Evolutionary conservation across 2,113 vertebrate genomes (phyloP).

Genomic region (Pedetes capensis): DNA sequence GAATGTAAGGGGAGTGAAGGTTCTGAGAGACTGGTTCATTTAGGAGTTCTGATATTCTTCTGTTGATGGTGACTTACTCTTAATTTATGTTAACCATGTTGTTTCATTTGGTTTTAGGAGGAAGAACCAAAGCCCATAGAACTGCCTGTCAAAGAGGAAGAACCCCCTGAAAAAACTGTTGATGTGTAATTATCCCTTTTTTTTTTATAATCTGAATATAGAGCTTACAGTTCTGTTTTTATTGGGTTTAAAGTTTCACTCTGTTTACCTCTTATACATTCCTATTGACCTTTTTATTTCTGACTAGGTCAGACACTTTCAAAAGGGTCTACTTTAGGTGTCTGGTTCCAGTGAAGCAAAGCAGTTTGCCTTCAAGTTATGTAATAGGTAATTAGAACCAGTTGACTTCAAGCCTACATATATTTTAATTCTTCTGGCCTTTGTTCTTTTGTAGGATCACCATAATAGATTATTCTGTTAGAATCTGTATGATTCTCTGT

Average conservation of each 20-base stretch:
- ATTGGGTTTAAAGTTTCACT: slow-evolving; percentile 19
- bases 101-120: slow-evolving; percentile 80
- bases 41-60: slow-evolving; percentile 33
- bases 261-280: not conserved
- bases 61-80: not conserved
- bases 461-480: slow-evolving; percentile 34
- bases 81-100: slow-evolving; percentile 58
- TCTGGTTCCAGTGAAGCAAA: slow-evolving; percentile 34
- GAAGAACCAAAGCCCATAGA: slow-evolving; percentile 83
- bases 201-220: slow-evolving; percentile 54
- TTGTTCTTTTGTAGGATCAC: not conserved
- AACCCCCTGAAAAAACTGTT: slow-evolving; percentile 77
- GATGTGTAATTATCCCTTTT: slow-evolving; percentile 80
- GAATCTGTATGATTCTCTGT: slow-evolving; percentile 4
- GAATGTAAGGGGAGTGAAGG: not conserved
- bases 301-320: slow-evolving; percentile 30
- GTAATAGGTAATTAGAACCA: slow-evolving; percentile 25
- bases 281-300: slow-evolving; percentile 31
- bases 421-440: slow-evolving; percentile 9
- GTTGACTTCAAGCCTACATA: not conserved
- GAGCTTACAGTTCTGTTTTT: slow-evolving; percentile 9
- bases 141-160: slow-evolving; percentile 79
- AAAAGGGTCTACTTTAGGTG: slow-evolving; percentile 7
- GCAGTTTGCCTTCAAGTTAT: slow-evolving; percentile 26
- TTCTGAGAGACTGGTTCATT: slow-evolving; percentile 28